Percentiles rank a stretch among this genome's conserved stretches.
These are phyloP conservation scores for Semaprochilodus insignis DNA, from an alignment of 2,797 vertebrate genomes.

Conservation along the genomic window DNA sequence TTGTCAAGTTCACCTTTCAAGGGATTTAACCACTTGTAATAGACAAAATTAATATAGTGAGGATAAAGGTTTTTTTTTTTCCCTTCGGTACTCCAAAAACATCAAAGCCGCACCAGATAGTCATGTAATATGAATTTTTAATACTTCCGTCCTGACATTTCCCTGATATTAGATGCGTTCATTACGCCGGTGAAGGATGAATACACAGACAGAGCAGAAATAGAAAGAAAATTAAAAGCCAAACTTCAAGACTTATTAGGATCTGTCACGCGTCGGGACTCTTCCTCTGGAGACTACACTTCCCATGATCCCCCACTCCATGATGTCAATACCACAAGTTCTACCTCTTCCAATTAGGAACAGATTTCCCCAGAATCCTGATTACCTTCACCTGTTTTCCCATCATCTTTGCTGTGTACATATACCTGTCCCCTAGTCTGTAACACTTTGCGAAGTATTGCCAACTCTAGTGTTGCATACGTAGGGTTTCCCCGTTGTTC, in stretches of 20 bases:
- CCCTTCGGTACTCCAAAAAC: conserved; percentile 9
- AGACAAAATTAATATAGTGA: conserved; percentile 26
- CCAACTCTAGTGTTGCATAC: no score
- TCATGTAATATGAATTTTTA: conserved; percentile 42
- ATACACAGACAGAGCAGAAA: neutral
- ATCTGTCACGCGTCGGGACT: neutral
- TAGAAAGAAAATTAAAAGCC: neutral
- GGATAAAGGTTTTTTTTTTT: neutral
- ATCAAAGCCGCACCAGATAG: conserved; percentile 28
- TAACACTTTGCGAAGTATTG: no score
- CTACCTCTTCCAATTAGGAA: no score
- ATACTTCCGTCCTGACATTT: conserved; percentile 50
- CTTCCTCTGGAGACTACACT: no score
- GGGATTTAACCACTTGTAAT: conserved; percentile 19
- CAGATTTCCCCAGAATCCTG: no score
- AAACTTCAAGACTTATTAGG: neutral
- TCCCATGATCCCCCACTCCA: no score
- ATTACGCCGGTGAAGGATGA: conserved; percentile 8
- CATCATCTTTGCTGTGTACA: no score
- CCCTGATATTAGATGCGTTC: conserved; percentile 17
- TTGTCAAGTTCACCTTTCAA: neutral
- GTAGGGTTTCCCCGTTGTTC: no score
- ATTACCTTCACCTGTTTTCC: no score
- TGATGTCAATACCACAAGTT: no score
- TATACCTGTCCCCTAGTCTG: no score